Evolutionary conservation across 1,140 invertebrate species (phyloP).

Genomic region (Drosophila paulistorum): DNA sequence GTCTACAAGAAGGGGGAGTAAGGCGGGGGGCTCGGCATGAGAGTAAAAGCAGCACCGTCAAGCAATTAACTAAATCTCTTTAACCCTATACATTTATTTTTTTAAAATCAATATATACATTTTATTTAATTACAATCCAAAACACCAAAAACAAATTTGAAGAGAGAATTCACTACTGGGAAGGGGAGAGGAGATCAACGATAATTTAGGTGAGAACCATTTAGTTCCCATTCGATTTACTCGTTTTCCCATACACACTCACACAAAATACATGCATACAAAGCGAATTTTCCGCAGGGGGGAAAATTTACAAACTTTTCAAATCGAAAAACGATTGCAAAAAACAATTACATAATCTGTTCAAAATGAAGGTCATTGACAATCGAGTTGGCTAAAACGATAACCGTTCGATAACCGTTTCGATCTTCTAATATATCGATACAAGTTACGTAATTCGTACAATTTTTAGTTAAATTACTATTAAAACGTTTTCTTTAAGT

Average conservation of each 20-base stretch:
- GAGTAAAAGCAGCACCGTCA: constrained; percentile 1
- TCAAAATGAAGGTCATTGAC: no score
- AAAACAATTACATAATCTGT: no score
- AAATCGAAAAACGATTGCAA: no score
- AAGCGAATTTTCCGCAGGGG: no score
- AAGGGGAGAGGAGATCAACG: background rate
- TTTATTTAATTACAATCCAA: background rate
- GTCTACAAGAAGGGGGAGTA: background rate
- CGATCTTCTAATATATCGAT: no score
- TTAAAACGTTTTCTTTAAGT: no score
- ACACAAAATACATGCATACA: constrained; percentile 1
- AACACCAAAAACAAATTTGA: background rate
- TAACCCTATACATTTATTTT: background rate
- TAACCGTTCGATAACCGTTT: no score
- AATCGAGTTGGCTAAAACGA: no score
- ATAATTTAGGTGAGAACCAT: background rate
- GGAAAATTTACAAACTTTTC: no score
- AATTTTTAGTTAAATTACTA: no score
- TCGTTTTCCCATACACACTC: background rate
- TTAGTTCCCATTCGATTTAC: background rate
- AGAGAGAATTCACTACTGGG: background rate
- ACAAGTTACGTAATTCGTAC: no score
- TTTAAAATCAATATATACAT: background rate
- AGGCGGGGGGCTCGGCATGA: background rate
- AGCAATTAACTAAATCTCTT: background rate